Conservation (phyloP, 1,140 invertebrate genomes). For the Drosophila auraria region DNA sequence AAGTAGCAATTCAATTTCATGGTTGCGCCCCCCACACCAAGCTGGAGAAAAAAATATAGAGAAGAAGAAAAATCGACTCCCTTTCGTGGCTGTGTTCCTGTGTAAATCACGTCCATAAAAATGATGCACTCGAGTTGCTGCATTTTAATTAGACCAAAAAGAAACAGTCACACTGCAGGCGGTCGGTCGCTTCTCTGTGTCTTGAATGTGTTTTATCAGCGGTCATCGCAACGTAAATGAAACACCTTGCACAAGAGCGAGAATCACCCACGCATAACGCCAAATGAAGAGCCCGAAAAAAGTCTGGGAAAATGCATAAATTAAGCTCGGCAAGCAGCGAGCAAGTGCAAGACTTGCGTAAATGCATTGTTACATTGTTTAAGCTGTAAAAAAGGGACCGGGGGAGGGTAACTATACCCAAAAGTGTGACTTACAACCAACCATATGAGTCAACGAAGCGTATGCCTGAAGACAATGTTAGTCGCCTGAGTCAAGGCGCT, state of each 20-base stretch:
- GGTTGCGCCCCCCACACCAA: constrained; percentile 45
- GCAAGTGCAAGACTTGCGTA: constrained; percentile 37
- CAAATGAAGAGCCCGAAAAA: constrained; percentile 16
- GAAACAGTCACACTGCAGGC: constrained; percentile 29
- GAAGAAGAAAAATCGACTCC: constrained; percentile 18
- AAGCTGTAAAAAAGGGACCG: not conserved
- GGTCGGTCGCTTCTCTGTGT: constrained; percentile 15
- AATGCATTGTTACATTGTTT: constrained; percentile 50
- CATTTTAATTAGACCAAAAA: constrained; percentile 63
- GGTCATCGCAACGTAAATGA: constrained; percentile 48
- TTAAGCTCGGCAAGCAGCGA: constrained; percentile 36
- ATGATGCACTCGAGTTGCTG: constrained; percentile 65
- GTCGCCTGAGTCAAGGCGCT: not conserved
- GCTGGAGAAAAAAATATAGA: constrained; percentile 1
- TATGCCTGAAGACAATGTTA: constrained; percentile 36
- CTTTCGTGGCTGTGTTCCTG: constrained; percentile 4
- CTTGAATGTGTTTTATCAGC: constrained; percentile 47
- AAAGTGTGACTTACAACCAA: constrained; percentile 70
- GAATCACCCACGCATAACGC: constrained; percentile 68
- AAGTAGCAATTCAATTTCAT: constrained; percentile 84
- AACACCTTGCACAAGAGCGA: constrained; percentile 44
- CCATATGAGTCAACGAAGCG: constrained; percentile 65
- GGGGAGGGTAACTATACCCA: not conserved
- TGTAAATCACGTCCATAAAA: constrained; percentile 73
- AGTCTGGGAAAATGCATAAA: constrained; percentile 76